Evolutionary conservation across 2,113 vertebrate genomes (phyloP).

Genomic region (Dunckerocampus dactyliophorus): DNA sequence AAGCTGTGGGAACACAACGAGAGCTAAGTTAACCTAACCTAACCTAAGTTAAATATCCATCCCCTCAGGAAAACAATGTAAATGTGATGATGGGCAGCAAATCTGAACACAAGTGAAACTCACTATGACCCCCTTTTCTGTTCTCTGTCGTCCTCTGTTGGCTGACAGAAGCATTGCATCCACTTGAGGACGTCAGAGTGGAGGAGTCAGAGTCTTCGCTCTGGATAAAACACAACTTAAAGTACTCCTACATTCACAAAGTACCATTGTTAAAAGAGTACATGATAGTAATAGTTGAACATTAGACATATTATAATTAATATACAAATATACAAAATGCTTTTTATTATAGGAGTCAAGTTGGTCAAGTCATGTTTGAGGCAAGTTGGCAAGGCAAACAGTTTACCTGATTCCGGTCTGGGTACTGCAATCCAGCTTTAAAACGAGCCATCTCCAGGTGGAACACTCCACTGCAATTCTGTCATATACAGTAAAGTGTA

Average conservation of each 20-base stretch:
- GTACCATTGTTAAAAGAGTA: constrained; percentile 40
- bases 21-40: neutral
- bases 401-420: constrained; percentile 84
- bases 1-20: constrained; percentile 19
- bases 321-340: too few relatives aligned
- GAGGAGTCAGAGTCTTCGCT: constrained; percentile 65
- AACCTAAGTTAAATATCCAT: neutral
- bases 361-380: too few relatives aligned
- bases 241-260: constrained; percentile 63
- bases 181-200: constrained; percentile 50
- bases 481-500: constrained; percentile 5
- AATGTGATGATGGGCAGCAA: too few relatives aligned
- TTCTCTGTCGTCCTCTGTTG: constrained; percentile 60
- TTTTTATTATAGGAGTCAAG: too few relatives aligned
- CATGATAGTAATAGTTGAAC: neutral
- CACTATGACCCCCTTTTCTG: constrained; percentile 31
- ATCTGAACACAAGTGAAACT: constrained; percentile 11
- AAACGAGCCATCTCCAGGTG: constrained; percentile 89
- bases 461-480: constrained; percentile 83
- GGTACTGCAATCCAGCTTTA: constrained; percentile 81
- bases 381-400: neutral
- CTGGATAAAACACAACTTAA: constrained; percentile 70
- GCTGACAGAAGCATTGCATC: constrained; percentile 33
- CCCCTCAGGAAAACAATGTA: too few relatives aligned
- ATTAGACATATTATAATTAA: neutral